phyloP scores from a whole-genome alignment of 2,797 vertebrate species.

The Cyclura pinguis region DNA sequence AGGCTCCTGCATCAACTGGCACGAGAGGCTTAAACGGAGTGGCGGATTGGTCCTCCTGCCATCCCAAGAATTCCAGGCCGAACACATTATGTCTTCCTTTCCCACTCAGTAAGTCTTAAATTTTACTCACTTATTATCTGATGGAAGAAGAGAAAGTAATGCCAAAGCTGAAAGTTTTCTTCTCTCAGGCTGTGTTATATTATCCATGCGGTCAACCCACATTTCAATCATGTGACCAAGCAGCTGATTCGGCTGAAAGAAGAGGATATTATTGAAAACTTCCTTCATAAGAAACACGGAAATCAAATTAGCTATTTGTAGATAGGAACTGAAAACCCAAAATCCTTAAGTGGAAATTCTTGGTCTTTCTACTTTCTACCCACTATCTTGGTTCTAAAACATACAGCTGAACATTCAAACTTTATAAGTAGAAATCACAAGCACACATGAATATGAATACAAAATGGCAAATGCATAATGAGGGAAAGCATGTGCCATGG shows the following conservation, averaged over 20 bases:
- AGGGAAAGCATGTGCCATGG: not conserved
- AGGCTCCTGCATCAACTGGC: too few relatives aligned
- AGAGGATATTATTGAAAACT: not conserved
- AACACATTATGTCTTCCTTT: constrained; percentile 5
- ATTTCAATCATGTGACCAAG: constrained; percentile 94
- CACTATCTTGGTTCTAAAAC: not conserved
- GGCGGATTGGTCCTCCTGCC: too few relatives aligned
- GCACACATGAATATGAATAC: not conserved
- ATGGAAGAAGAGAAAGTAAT: constrained; percentile 93
- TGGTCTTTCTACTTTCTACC: too few relatives aligned
- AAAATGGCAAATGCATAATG: not conserved
- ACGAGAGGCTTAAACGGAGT: too few relatives aligned
- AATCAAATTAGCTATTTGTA: not conserved
- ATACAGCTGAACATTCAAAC: not conserved
- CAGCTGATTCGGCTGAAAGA: constrained; percentile 88
- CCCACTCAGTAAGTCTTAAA: not conserved
- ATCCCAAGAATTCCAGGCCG: not conserved
- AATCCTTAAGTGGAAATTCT: not conserved
- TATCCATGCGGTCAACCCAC: constrained; percentile 99
- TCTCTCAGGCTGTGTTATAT: constrained; percentile 97
- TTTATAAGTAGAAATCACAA: not conserved
- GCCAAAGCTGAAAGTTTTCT: constrained; percentile 96
- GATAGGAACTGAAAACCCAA: not conserved
- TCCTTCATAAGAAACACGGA: not conserved
- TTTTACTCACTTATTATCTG: constrained; percentile 88